Evolutionary conservation across 1,140 invertebrate genomes (phyloP), one percentile per base, ranked within the genome.

Genomic region (Pseudomyrmex dendroicus): DNA sequence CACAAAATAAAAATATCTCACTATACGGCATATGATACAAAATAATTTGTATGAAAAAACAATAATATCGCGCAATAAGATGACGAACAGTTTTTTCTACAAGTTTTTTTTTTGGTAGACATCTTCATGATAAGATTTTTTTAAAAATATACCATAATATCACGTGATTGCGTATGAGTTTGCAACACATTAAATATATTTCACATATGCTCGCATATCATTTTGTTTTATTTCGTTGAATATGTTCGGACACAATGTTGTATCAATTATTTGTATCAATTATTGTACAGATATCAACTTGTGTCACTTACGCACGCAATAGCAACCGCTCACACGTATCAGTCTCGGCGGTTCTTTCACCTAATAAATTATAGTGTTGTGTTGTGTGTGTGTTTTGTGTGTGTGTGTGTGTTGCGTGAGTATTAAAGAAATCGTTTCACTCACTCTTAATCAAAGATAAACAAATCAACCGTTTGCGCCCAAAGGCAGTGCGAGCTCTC

Each of bases 11-110:
- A 46, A 52, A 44, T 35, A 44, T 4, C 7, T 68, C 5, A 8
- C 10, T 22, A 68, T 56, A 67, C 0, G 35, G 5, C 13, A 77
- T 56, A 56, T 66, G 4, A 66, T 77, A 77, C 13, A 64, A 54
- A 64, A 77, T 46, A 15, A 48, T 77, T 20, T 67, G 12, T 15
- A 77, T 25, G 22, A 35, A 35, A 35, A 35, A 35, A 5, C 3
- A 35, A 5, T 35, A 35, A 35, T 35, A 35, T 35, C 35, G 35
- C 35, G 4, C 35, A 5, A 5, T 35, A 3, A 35, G 5, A 35
- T 5, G 5, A 35, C 25, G 4, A 35, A 35, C 5, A 35, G 2
- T n/a, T 66, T 10, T 44, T 15, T 3, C 22, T 22, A 22, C 22
- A 22, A 22, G 22, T 56, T 61, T 3, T 7, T n/a, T n/a, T 5